Evolutionary conservation across 2,888 invertebrate genomes (phyloP).

Genomic region (Odontocerum albicorne): DNA sequence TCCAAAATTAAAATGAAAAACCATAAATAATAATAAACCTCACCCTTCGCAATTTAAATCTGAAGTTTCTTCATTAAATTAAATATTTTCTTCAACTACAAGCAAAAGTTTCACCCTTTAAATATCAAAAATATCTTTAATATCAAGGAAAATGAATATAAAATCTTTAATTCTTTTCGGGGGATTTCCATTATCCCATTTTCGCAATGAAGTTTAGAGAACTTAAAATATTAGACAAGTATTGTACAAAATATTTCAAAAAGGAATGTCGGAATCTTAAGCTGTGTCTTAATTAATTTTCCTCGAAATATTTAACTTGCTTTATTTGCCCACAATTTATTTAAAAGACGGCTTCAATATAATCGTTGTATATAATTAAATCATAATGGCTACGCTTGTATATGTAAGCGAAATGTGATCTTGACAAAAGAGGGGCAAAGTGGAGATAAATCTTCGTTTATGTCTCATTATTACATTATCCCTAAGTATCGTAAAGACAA

Average conservation of each 20-base stretch:
- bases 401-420: too few relatives aligned
- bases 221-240: conserved; percentile 8
- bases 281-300: conserved; percentile 28
- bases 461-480: too few relatives aligned
- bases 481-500: too few relatives aligned
- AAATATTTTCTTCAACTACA: neutral
- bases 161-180: neutral
- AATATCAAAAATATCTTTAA: neutral
- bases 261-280: conserved; percentile 14
- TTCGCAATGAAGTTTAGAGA: neutral
- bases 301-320: conserved; percentile 21
- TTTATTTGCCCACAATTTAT: conserved; percentile 16
- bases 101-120: neutral
- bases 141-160: neutral
- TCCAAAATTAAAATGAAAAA: too few relatives aligned
- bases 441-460: too few relatives aligned
- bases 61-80: neutral
- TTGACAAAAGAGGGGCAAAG: too few relatives aligned
- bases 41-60: neutral
- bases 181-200: neutral
- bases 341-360: neutral
- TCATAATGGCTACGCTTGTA: too few relatives aligned
- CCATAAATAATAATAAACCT: neutral
- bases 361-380: too few relatives aligned
- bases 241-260: conserved; percentile 10